phyloP scores from a whole-genome alignment of 2,797 vertebrate genomes.

The Cynodonichthys magdalenae region DNA sequence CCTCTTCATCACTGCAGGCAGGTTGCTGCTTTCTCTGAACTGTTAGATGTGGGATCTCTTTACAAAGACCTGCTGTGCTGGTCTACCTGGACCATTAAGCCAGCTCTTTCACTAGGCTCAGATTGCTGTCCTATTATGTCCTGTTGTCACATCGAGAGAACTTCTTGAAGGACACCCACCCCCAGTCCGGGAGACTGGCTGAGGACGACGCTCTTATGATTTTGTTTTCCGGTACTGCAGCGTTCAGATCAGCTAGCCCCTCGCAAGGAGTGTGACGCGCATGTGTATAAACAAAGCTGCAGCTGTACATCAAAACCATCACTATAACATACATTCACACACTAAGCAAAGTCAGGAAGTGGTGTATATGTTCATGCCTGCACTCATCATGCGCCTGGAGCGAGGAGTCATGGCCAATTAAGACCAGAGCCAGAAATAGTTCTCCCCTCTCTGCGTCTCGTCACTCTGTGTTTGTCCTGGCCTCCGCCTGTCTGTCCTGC shows the following conservation, averaged over 20 bases:
- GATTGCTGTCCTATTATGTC: slow-evolving; percentile 54
- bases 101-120: slow-evolving; percentile 40
- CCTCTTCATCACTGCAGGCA: slow-evolving; percentile 31
- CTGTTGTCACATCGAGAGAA: slow-evolving; percentile 41
- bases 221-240: slow-evolving; percentile 28
- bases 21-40: slow-evolving; percentile 38
- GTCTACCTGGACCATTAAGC: slow-evolving; percentile 56
- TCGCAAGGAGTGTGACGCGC: slow-evolving; percentile 8
- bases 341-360: slow-evolving; percentile 65
- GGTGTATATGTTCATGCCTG: slow-evolving; percentile 66
- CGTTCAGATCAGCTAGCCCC: not conserved
- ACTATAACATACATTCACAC: slow-evolving; percentile 17
- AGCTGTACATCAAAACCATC: slow-evolving; percentile 25
- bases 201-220: slow-evolving; percentile 54
- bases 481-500: slow-evolving; percentile 63
- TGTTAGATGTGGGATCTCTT: slow-evolving; percentile 62
- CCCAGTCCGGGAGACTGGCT: slow-evolving; percentile 7
- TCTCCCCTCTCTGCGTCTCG: slow-evolving; percentile 48
- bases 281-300: slow-evolving; percentile 43
- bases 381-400: slow-evolving; percentile 69
- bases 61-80: slow-evolving; percentile 62
- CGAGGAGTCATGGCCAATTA: slow-evolving; percentile 78
- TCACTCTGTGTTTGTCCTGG: slow-evolving; percentile 63
- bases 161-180: slow-evolving; percentile 18
- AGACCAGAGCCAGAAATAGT: slow-evolving; percentile 77